Evolutionary conservation across 2,888 invertebrate species (phyloP), one percentile per base, ranked within the genome.

Genomic region (Silvanus unidentatus): DNA sequence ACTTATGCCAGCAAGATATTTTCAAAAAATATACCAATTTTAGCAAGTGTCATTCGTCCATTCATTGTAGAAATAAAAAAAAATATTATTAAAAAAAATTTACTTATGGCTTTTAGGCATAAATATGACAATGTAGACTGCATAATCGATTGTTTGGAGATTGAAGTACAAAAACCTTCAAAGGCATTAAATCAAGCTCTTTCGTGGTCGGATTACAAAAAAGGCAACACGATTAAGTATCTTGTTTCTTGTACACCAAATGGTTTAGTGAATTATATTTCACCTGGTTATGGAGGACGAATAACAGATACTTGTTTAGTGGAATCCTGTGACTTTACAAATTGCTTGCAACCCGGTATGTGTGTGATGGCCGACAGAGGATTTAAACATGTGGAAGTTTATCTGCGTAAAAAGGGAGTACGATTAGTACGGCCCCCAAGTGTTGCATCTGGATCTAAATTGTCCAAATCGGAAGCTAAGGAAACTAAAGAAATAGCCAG

Each of bases 181-280:
- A 44, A 62, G 53, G 40, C 60, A 14, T 22, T 54, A 9, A 13
- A 53, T 34, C 61, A 63, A 40, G 40, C 58, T 10, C 10, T 28
- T n/a, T n/a, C 66, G 2, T 70, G 66, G 66, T 69, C 68, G 15
- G 59, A 63, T 1, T 64, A 65, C 16, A 57, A 57, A 43, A 48
- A 52, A n/a, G 48, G 50, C 35, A 57, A 61, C 29, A 62, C 56
- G 2, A 14, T 62, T 1, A 61, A 61, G 43, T 60, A 55, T 42
- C 44, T 57, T 14, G 43, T 61, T 14, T 48, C 51, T 1, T 43
- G 42, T 28, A 60, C 59, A 27, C 55, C 60, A 11, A 46, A 58
- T 42, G 59, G 59, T 2, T 42, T 61, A 9, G 57, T 65, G 12
- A 60, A 55, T 48, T 65, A 52, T 51, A 48, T 66, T 27, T 64